Conservation (phyloP, 2,113 vertebrate genomes). For the Corythornis cristatus region DNA sequence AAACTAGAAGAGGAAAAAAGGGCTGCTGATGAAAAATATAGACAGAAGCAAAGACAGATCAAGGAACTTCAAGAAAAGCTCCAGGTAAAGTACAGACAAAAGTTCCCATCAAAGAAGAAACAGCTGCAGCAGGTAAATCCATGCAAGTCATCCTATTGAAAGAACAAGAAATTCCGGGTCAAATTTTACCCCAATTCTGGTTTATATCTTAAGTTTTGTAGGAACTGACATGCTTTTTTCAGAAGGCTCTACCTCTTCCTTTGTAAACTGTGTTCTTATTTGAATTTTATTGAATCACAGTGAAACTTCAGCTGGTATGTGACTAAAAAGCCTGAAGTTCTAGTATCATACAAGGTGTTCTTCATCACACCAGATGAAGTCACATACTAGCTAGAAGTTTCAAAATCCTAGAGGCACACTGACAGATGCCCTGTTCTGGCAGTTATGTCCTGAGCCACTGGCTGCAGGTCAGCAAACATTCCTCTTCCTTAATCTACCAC, state of each 20-base stretch:
- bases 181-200: background rate
- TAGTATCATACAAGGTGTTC: too few species aligned
- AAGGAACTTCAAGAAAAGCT: conserved; percentile 84
- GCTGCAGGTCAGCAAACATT: background rate
- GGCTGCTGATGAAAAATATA: conserved; percentile 78
- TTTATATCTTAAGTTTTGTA: background rate
- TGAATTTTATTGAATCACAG: background rate
- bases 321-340: too few species aligned
- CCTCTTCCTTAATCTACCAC: background rate
- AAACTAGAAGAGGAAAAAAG: conserved; percentile 85
- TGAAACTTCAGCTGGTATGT: background rate
- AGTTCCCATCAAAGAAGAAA: background rate
- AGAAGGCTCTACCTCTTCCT: background rate
- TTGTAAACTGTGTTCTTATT: background rate
- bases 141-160: background rate
- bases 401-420: background rate
- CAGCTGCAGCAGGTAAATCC: background rate
- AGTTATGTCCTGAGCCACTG: background rate
- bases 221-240: accelerated
- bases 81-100: conserved; percentile 76
- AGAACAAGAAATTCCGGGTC: background rate
- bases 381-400: background rate
- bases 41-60: conserved; percentile 79
- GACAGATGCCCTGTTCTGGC: background rate
- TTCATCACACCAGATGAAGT: too few species aligned